Conservation (phyloP, 2,113 vertebrate genomes). For the Scolopax mira region DNA sequence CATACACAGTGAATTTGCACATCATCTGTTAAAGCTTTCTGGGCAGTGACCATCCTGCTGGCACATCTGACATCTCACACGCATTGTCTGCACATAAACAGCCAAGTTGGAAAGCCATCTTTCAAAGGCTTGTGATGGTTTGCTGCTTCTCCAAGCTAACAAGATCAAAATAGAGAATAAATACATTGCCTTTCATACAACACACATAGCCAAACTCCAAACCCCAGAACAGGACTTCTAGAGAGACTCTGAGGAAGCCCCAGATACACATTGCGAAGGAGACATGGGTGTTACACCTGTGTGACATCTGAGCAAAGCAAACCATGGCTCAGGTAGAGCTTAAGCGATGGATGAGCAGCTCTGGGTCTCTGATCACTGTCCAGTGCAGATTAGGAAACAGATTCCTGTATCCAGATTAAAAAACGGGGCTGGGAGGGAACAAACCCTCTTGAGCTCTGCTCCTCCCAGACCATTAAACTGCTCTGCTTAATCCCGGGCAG, state of each 20-base stretch:
- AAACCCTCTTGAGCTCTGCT: background rate
- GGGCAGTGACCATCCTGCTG: background rate
- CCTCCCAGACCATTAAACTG: background rate
- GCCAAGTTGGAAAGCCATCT: background rate
- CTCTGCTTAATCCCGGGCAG: background rate
- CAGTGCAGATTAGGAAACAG: background rate
- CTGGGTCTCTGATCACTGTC: background rate
- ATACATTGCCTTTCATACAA: background rate
- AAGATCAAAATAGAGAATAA: background rate
- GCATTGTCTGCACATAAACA: accelerated
- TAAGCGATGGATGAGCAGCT: background rate
- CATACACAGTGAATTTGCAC: background rate
- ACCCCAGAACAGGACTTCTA: background rate
- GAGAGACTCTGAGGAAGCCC: background rate
- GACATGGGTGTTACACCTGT: accelerated
- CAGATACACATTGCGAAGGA: background rate
- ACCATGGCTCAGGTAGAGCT: background rate
- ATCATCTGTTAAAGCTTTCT: background rate
- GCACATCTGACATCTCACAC: background rate
- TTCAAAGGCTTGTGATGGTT: background rate
- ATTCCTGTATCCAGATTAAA: background rate
- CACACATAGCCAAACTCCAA: background rate
- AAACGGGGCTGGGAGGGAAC: background rate
- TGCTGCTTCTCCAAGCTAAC: background rate
- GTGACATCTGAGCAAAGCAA: background rate